Conservation (phyloP, 2,797 vertebrate species). For the Lemur catta region DNA sequence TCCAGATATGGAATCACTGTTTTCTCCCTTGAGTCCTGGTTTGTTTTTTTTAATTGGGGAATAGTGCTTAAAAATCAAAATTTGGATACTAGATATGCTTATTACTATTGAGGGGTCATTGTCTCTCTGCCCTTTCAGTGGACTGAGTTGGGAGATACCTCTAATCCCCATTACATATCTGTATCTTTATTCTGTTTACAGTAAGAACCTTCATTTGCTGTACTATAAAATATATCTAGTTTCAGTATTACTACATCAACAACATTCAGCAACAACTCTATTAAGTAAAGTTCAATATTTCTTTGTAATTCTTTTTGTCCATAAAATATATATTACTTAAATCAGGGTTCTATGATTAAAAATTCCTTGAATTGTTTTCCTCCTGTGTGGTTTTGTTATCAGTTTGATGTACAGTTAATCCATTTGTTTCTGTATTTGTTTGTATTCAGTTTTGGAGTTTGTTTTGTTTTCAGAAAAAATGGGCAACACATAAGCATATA, state of each 20-base stretch:
- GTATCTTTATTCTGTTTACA: not conserved
- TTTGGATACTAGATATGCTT: not conserved
- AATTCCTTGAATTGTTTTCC: not conserved
- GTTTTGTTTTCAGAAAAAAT: not conserved
- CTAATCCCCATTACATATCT: not conserved
- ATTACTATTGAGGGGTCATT: not conserved
- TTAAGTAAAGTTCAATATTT: not conserved
- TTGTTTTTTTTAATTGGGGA: not conserved
- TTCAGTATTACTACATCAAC: not conserved
- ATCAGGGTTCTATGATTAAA: not conserved
- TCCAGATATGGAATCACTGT: not conserved
- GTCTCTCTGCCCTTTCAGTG: not conserved
- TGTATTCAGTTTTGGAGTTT: conserved; percentile 27
- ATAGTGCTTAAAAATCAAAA: not conserved
- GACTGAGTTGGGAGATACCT: not conserved
- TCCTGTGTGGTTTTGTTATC: not conserved
- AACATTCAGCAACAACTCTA: not conserved
- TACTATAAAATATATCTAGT: not conserved
- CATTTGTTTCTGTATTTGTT: not conserved
- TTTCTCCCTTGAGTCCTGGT: not conserved
- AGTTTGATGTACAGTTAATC: not conserved
- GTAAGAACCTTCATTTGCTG: not conserved
- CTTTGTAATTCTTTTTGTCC: not conserved
- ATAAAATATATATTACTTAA: not conserved
- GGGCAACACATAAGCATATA: not conserved